Percentiles rank a stretch among this genome's conserved stretches.
Evolutionary conservation across 2,113 vertebrate species (phyloP).

Genomic region (Lanius ludovicianus): DNA sequence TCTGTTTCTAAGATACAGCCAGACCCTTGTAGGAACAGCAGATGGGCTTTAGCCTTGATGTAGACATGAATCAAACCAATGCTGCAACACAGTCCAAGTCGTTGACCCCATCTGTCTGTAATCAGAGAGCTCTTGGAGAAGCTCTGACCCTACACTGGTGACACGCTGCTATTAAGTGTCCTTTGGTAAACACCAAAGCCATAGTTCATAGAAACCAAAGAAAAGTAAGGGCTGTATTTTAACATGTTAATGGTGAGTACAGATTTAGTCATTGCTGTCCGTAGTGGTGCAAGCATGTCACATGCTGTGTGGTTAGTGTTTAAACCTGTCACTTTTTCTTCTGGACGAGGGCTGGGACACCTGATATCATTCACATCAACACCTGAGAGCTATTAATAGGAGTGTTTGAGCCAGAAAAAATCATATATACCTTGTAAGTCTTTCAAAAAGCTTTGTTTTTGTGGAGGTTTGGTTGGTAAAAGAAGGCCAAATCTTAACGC

Average conservation of each 20-base stretch:
- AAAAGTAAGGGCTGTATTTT: neutral
- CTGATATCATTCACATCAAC: neutral
- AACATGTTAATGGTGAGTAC: neutral
- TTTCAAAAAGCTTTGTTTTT: neutral
- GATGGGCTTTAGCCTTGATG: neutral
- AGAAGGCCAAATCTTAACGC: fast-evolving
- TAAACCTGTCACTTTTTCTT: neutral
- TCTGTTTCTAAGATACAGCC: neutral
- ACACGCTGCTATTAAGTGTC: neutral
- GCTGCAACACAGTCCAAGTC: neutral
- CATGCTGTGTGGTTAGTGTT: fast-evolving
- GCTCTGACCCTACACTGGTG: neutral
- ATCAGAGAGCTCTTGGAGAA: neutral
- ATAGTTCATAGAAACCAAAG: neutral
- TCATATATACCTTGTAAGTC: neutral
- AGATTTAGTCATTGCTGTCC: fast-evolving
- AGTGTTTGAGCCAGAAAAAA: neutral
- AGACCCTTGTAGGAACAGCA: neutral
- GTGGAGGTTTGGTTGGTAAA: neutral
- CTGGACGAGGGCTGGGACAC: neutral
- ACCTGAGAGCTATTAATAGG: neutral
- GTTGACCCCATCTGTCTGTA: neutral
- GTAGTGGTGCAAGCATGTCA: fast-evolving
- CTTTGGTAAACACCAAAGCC: neutral
- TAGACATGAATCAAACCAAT: neutral